Evolutionary conservation across 2,888 invertebrate species (phyloP), one percentile per base, ranked within the genome.

Genomic region (Cynaeus angustus): DNA sequence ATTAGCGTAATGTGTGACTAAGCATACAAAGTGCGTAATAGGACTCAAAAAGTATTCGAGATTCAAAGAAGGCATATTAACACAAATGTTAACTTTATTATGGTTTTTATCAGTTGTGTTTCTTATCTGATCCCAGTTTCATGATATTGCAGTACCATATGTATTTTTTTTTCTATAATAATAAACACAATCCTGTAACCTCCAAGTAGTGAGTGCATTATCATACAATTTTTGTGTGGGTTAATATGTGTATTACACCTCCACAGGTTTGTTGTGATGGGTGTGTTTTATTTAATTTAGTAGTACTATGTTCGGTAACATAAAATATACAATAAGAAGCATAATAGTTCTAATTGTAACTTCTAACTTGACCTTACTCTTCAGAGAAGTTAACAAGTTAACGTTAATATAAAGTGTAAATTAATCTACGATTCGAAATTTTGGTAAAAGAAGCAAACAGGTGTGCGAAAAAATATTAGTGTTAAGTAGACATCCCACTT

Each of bases 181-280:
- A 38, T 45, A 59, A 59, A 43, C 28, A 38, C 43, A 8, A 9
- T 28, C 13, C 14, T 21, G 1, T 26, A 50, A 53, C 53, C 14
- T 53, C 37, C 16, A 37, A 8, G 8, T 7, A 37, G 33, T 37
- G 10, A 45, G 12, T 26, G 12, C 46, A 59, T 59, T 46, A 30
- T 12, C 14, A 30, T 43, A 43, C 9, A n/a, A 13, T 59, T 59
- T 46, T 59, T 45, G 59, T 46, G 59, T 59, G 46, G 59, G 59
- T 59, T 59, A 56, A 56, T 53, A 59, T 46, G 46, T 59, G 33
- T 59, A 59, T 43, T 46, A 59, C 59, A 46, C 59, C 59, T 59
- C 59, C 59, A 33, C 59, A 41, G 33, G 46, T 28, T 59, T 28
- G 10, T 56, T 56, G 41, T 46, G 37, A 59, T 59, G 59, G 59